Conservation (phyloP, 53 echinoderm and acorn worm genomes). For the Apostichopus leukothele region DNA sequence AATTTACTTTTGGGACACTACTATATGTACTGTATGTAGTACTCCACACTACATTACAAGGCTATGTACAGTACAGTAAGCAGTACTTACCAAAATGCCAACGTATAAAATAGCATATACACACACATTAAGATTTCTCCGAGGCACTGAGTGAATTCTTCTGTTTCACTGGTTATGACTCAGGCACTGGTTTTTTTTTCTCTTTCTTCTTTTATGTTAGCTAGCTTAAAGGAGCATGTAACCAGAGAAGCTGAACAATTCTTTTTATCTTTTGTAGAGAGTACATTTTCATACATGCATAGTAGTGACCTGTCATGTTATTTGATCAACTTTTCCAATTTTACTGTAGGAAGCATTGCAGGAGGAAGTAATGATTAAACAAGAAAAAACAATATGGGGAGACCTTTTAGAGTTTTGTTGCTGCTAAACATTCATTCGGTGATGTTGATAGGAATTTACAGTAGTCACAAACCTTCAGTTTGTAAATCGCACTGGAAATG, state of each 20-base stretch:
- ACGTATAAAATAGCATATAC: no score
- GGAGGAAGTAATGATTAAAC: background rate
- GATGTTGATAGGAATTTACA: no score
- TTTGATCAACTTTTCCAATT: no score
- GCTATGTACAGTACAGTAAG: background rate
- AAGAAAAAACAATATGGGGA: no score
- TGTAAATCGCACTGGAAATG: no score
- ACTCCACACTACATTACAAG: background rate
- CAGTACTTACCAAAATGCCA: background rate
- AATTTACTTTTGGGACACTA: background rate
- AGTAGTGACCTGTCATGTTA: no score
- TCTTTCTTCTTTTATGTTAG: background rate
- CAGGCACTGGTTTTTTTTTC: background rate
- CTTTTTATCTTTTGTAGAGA: no score
- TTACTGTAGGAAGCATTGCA: background rate
- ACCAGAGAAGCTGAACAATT: no score
- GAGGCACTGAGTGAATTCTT: background rate
- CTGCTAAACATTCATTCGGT: no score
- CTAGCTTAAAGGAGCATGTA: background rate
- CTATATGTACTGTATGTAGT: background rate
- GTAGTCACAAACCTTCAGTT: no score
- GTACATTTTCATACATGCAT: no score
- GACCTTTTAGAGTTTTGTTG: no score
- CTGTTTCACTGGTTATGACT: conserved; percentile 7
- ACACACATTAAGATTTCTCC: background rate